phyloP scores from a whole-genome alignment of 2,888 invertebrate genomes.

The Trachelus troglodyta region DNA sequence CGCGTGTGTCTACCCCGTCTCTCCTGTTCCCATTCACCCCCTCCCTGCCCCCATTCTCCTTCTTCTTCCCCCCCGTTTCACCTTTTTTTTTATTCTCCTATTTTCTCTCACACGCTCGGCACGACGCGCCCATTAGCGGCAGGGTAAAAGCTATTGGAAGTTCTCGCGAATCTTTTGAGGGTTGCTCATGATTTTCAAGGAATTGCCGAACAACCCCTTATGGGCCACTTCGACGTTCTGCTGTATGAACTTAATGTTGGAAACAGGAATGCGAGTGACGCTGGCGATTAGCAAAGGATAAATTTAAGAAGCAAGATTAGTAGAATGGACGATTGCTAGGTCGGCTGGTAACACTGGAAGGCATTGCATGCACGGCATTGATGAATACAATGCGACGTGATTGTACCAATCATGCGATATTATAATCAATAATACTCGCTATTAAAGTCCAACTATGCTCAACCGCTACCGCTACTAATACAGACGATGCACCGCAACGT shows the following conservation, averaged over 20 bases:
- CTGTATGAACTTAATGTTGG: neutral
- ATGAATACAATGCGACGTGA: conserved; percentile 54
- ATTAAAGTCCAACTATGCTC: conserved; percentile 46
- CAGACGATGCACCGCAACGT: conserved; percentile 33
- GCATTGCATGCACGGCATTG: conserved; percentile 53
- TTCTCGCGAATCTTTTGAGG: conserved; percentile 45
- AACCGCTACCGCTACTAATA: conserved; percentile 39
- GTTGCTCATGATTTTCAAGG: conserved; percentile 35
- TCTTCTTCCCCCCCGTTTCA: conserved; percentile 20
- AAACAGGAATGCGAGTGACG: neutral
- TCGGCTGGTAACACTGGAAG: neutral
- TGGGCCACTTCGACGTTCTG: neutral
- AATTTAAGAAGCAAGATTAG: neutral
- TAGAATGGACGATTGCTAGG: neutral
- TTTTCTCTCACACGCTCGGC: conserved; percentile 19
- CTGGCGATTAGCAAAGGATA: neutral
- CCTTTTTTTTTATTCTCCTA: conserved; percentile 16
- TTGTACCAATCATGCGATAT: conserved; percentile 63
- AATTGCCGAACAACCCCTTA: conserved; percentile 5
- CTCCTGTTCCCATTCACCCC: conserved; percentile 13
- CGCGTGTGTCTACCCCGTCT: conserved; percentile 32
- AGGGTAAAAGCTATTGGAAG: conserved; percentile 60
- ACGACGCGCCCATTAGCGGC: conserved; percentile 55
- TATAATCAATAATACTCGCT: conserved; percentile 60
- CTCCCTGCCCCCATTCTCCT: conserved; percentile 14